A percentile compares a stretch with the other conserved stretches of the same genome.
Evolutionary conservation across 2,113 vertebrate genomes (phyloP).

Genomic region (Hypocryptadius cinnamomeus): DNA sequence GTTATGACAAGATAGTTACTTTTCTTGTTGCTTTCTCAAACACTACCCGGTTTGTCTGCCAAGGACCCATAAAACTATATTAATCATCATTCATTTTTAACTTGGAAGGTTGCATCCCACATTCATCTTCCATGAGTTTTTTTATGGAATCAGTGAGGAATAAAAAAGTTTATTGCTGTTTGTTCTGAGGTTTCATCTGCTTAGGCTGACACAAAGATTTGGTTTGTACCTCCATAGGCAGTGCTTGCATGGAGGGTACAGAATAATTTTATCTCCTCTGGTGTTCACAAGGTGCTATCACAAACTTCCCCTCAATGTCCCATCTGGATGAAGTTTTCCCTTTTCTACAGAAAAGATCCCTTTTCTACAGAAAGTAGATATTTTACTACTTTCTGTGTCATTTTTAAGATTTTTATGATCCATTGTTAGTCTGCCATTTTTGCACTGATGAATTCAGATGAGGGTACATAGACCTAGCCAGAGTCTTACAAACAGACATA

Average conservation of each 20-base stretch:
- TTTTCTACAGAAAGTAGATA: not conserved
- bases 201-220: not conserved
- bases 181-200: not conserved
- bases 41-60: not conserved
- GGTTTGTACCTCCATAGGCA: not conserved
- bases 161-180: not conserved
- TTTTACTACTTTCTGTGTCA: not conserved
- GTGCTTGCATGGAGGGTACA: not conserved
- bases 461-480: not conserved
- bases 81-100: slow-evolving; percentile 28
- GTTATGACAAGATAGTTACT: slow-evolving; percentile 52
- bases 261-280: not conserved
- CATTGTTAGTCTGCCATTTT: not conserved
- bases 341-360: not conserved
- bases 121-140: not conserved
- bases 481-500: not conserved
- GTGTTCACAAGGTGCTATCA: not conserved
- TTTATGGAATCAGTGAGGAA: not conserved
- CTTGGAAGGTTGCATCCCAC: not conserved
- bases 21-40: slow-evolving; percentile 46
- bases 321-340: not conserved
- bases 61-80: slow-evolving; percentile 1
- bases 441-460: not conserved
- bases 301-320: not conserved
- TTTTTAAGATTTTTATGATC: not conserved